These are phyloP conservation scores for Hemichromis elongatus DNA, from an alignment of 2,113 vertebrate genomes.

Conservation along the genomic window DNA sequence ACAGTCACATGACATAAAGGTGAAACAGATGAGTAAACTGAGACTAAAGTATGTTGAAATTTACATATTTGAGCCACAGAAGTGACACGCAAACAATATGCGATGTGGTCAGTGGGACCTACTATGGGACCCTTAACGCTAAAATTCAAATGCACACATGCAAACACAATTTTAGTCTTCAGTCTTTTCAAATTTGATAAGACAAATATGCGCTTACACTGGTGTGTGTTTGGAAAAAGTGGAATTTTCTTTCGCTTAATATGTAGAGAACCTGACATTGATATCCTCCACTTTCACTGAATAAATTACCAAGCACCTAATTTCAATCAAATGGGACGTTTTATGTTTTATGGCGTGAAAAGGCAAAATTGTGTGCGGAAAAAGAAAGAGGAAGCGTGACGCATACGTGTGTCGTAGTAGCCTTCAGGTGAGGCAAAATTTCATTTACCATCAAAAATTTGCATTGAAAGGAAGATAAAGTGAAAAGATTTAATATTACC, in stretches of 20 bases:
- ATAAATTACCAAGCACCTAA: constrained; percentile 15
- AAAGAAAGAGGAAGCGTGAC: not conserved
- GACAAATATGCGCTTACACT: not conserved
- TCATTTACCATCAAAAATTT: constrained; percentile 47
- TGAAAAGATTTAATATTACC: constrained; percentile 45
- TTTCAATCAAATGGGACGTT: constrained; percentile 28
- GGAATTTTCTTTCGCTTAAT: not conserved
- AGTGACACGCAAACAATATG: not conserved
- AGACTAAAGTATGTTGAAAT: constrained; percentile 6
- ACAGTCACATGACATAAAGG: constrained; percentile 28
- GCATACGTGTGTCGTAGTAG: constrained; percentile 2
- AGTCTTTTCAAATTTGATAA: not conserved
- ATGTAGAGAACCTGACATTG: not conserved
- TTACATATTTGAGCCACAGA: not conserved
- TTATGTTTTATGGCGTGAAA: constrained; percentile 13
- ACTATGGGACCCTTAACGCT: not conserved
- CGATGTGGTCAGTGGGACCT: constrained; percentile 1
- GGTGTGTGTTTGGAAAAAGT: not conserved
- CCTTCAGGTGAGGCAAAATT: constrained; percentile 46
- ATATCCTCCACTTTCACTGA: not conserved
- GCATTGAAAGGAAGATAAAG: constrained; percentile 50
- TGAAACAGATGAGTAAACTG: constrained; percentile 28
- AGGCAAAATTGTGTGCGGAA: not conserved
- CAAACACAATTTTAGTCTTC: not conserved
- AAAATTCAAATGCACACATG: not conserved